Base-by-base conservation (phyloP, 2,113 vertebrate species). In the Gymnorhina tibicen region DNA sequence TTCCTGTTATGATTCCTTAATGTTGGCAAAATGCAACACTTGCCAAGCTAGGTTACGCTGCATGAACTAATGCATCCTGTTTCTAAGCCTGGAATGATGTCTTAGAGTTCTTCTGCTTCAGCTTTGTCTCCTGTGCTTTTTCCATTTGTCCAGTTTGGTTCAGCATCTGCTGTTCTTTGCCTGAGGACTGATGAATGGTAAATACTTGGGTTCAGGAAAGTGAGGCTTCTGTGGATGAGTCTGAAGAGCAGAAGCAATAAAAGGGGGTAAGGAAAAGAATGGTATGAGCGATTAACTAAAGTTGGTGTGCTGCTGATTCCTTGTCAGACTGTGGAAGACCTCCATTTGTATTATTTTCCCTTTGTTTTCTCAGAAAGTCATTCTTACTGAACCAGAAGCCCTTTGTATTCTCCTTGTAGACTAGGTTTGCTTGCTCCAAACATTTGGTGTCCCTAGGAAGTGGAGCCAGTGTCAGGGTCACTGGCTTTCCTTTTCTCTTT, bases 201-300 rank as follows among this genome's bases (percentile, higher is more conserved):
- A 47, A 52, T 81, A 14, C 8, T 49, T 28, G 15, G 23, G 21
- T 27, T 84, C 30, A 56, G 79, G 70, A 82, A 72, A 55, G 47
- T 0, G 0, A 75, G 16, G 3, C 17, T 32, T 20, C 37, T 81
- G 13, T 56, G 62, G 69, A 16, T 59, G 35, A 76, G 39, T 33
- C 37, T 91, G 59, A 49, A 33, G 33, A 69, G 32, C 24, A 66
- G 67, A 56, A 73, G 19, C 53, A 85, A 16, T 58, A 20, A 46
- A 90, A 87, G 24, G n/a, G 11, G 3, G 1, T 82, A 64, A 79
- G 58, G 39, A 78, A 39, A 42, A 79, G 9, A 69, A 20, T 32
- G 16, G 11, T 53, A 35, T 1, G 3, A 55, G 23, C 0, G 0
- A 49, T 63, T 74, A 63, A 49, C 23, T 59, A 1, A 56, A 41